phyloP scores from a whole-genome alignment of 2,888 invertebrate genomes.

The Drosophila phalerata region DNA sequence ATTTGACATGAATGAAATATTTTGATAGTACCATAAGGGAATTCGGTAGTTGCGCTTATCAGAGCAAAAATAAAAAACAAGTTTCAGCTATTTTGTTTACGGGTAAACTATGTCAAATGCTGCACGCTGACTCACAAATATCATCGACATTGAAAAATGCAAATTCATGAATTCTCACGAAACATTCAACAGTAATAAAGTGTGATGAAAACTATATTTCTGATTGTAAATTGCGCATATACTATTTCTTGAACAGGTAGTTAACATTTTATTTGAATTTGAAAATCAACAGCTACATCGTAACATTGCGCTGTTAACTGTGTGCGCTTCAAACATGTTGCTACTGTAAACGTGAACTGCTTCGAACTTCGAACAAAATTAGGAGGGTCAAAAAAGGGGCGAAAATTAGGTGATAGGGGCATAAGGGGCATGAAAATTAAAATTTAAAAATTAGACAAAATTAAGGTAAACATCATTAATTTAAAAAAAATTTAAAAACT shows the following conservation, averaged over 20 bases:
- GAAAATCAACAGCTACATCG: not conserved
- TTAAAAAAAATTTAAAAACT: too few relatives aligned
- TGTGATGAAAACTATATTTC: not conserved
- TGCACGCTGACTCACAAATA: constrained; percentile 41
- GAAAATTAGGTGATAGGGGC: too few relatives aligned
- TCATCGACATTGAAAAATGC: constrained; percentile 14
- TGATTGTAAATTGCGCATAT: constrained; percentile 29
- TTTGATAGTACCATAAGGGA: constrained; percentile 27
- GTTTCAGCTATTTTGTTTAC: constrained; percentile 60
- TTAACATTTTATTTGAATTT: constrained; percentile 17
- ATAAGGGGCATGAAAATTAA: too few relatives aligned
- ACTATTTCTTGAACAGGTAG: constrained; percentile 2
- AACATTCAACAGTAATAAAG: not conserved
- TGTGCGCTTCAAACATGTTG: constrained; percentile 44
- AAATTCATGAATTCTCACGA: constrained; percentile 30
- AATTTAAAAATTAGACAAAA: too few relatives aligned
- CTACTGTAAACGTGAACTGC: constrained; percentile 10
- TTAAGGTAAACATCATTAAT: too few relatives aligned
- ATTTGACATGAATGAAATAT: constrained; percentile 64
- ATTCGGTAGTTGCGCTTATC: constrained; percentile 66
- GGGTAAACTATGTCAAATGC: constrained; percentile 50
- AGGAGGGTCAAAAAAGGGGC: too few relatives aligned
- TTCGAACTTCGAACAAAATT: constrained; percentile 6
- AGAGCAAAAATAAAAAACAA: constrained; percentile 16
- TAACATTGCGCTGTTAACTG: constrained; percentile 19